Evolutionary conservation across 2,888 invertebrate genomes (phyloP).

Genomic region (Lypha dubia): DNA sequence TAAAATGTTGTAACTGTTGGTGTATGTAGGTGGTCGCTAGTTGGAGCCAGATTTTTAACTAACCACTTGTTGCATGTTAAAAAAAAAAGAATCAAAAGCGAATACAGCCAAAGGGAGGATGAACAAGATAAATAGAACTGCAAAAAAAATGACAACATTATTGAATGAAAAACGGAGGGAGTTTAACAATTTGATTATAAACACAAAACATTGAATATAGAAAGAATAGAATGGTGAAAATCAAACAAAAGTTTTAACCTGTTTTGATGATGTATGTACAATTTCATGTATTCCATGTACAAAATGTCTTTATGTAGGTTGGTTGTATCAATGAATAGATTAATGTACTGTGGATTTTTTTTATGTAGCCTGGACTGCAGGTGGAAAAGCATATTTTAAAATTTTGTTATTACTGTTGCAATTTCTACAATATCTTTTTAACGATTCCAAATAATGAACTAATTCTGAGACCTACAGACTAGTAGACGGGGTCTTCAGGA

Average conservation of each 20-base stretch:
- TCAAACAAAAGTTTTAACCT: constrained; percentile 25
- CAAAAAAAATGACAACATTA: constrained; percentile 42
- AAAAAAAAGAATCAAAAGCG: constrained; percentile 4
- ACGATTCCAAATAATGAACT: too few relatives aligned
- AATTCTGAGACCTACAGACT: too few relatives aligned
- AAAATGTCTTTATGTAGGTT: constrained; percentile 22
- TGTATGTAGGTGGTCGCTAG: constrained; percentile 42
- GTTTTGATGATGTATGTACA: constrained; percentile 29
- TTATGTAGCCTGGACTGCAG: neutral
- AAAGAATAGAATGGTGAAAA: constrained; percentile 5
- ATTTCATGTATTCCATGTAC: constrained; percentile 27
- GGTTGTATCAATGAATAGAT: constrained; percentile 22
- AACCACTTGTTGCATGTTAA: constrained; percentile 57
- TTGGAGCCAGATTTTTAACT: constrained; percentile 12
- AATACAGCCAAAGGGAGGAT: constrained; percentile 30
- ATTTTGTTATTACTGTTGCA: neutral
- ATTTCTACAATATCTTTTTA: neutral
- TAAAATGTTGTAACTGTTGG: neutral
- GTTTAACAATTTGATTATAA: constrained; percentile 54
- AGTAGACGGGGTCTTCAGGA: too few relatives aligned
- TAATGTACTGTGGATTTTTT: neutral
- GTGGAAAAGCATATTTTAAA: neutral
- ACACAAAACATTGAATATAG: constrained; percentile 31
- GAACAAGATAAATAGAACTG: neutral
- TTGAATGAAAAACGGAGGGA: constrained; percentile 40